phyloP scores from a whole-genome alignment of 2,797 vertebrate genomes.

The Pseudochirops corinnae region DNA sequence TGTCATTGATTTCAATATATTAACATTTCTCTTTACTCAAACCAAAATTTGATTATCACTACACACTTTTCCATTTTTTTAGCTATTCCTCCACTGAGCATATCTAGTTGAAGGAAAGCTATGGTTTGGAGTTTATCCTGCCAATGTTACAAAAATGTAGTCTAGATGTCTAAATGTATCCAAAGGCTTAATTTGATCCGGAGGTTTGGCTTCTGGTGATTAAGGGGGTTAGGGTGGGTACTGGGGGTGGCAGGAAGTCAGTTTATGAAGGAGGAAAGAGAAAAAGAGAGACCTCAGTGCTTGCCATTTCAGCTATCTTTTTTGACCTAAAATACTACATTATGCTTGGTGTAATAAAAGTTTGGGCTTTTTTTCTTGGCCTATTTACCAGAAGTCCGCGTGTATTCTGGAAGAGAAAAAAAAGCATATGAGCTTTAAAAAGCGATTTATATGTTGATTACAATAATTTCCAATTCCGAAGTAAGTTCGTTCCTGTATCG shows the following conservation, averaged over 20 bases:
- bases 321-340: background rate
- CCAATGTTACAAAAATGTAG: background rate
- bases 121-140: background rate
- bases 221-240: accelerated
- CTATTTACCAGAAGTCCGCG: background rate
- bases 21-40: background rate
- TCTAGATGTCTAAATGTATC: background rate
- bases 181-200: background rate
- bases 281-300: background rate
- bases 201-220: background rate
- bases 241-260: background rate
- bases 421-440: background rate
- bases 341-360: background rate
- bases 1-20: background rate
- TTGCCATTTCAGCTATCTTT: background rate
- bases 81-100: background rate
- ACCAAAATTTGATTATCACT: background rate
- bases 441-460: background rate
- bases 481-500: background rate
- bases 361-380: background rate
- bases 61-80: background rate
- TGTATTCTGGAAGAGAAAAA: background rate
- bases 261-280: background rate
- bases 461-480: background rate
- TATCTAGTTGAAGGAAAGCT: background rate